A percentile compares a stretch with the other conserved stretches of the same genome.
Conservation (phyloP, 2,888 invertebrate genomes). For the Cheilosia urbana region DNA sequence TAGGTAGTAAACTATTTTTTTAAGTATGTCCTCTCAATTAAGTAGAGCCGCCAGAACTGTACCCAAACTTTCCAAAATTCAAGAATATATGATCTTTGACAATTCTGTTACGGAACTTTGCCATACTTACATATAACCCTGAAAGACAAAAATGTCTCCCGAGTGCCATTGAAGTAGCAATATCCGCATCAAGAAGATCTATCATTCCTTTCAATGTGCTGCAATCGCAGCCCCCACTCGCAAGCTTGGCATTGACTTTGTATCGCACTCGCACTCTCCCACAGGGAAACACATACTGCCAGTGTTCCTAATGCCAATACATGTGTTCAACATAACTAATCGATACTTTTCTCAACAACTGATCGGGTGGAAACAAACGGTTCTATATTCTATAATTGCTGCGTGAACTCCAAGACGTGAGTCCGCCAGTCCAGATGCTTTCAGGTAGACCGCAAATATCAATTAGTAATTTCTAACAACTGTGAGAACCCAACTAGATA, state of each 20-base stretch:
- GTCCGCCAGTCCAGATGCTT: conserved; percentile 59
- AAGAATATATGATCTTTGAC: no score
- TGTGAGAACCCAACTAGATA: conserved; percentile 73
- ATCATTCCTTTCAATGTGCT: conserved; percentile 45
- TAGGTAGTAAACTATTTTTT: no score
- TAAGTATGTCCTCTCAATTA: no score
- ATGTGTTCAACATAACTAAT: conserved; percentile 70
- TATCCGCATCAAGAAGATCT: no score
- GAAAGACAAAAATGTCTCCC: no score
- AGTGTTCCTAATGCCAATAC: conserved; percentile 63
- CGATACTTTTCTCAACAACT: conserved; percentile 57
- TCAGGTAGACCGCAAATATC: conserved; percentile 75
- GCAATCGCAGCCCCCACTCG: not conserved
- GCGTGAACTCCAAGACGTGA: conserved; percentile 39
- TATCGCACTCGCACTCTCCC: conserved; percentile 55
- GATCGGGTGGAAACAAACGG: conserved; percentile 64
- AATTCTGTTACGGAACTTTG: no score
- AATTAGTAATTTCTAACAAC: conserved; percentile 75
- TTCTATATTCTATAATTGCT: conserved; percentile 72
- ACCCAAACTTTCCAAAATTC: no score
- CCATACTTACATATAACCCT: no score
- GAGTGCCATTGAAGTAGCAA: no score
- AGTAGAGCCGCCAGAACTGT: no score
- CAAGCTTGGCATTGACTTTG: not conserved
- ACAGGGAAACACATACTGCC: conserved; percentile 61